A percentile compares a stretch with the other conserved stretches of the same genome.
phyloP scores from a whole-genome alignment of 64 coral and sea anemone genomes.

The Stylophora pistillata region DNA sequence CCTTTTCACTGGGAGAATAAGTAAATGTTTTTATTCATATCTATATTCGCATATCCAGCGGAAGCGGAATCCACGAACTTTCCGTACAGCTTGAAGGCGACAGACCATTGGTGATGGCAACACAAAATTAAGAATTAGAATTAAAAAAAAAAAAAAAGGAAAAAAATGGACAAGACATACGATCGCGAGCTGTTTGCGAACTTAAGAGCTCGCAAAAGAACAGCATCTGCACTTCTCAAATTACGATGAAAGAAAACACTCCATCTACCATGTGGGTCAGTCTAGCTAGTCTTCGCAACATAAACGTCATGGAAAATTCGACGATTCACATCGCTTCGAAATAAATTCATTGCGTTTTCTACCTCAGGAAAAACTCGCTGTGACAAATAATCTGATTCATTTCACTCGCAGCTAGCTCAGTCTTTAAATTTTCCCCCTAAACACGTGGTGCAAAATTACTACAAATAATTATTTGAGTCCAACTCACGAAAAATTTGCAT shows the following conservation, averaged over 20 bases:
- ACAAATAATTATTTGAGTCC: not conserved
- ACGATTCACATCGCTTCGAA: not conserved
- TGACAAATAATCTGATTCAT: not conserved
- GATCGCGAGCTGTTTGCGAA: not conserved
- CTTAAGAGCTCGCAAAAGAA: constrained; percentile 37
- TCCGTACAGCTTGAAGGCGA: not conserved
- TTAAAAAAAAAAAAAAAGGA: not conserved
- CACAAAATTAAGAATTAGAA: not conserved
- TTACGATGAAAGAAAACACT: not conserved
- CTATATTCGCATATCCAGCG: not conserved
- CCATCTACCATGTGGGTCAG: constrained; percentile 20
- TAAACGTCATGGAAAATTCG: not conserved
- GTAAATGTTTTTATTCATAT: not conserved
- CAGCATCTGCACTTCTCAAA: constrained; percentile 15
- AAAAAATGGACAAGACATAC: not conserved
- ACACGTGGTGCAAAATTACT: constrained; percentile 31
- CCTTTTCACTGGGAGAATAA: not conserved
- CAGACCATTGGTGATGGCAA: not conserved
- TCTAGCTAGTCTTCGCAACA: not conserved
- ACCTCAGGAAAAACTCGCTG: not conserved
- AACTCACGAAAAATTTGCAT: constrained; percentile 12
- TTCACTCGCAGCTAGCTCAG: not conserved
- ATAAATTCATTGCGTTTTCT: not conserved
- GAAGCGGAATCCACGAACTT: not conserved
- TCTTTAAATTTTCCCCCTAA: not conserved